phyloP scores from a whole-genome alignment of 2,113 vertebrate genomes.

The Gambusia holbrooki region DNA sequence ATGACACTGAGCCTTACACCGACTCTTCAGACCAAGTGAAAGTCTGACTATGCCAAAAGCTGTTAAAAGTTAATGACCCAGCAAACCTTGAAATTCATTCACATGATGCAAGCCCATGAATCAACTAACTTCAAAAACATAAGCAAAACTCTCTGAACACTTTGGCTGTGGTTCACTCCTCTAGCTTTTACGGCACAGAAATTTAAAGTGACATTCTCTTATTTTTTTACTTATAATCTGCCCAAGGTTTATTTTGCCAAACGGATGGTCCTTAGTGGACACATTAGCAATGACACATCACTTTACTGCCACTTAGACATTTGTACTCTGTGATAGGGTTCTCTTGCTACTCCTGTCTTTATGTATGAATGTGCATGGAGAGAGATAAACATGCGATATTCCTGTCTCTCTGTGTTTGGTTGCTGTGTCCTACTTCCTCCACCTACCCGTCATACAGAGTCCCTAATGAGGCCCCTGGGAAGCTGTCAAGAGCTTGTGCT shows the following conservation, averaged over 20 bases:
- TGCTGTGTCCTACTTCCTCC: conserved; percentile 59
- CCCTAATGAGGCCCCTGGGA: conserved; percentile 77
- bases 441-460: conserved; percentile 52
- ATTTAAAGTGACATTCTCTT: background rate
- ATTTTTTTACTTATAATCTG: conserved; percentile 1
- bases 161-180: conserved; percentile 13
- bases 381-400: conserved; percentile 19
- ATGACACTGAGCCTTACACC: conserved; percentile 62
- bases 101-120: background rate
- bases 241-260: conserved; percentile 18
- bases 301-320: conserved; percentile 56
- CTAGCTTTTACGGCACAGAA: conserved; percentile 15
- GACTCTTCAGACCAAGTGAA: conserved; percentile 39
- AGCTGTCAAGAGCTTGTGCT: conserved; percentile 46
- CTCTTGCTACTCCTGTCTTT: conserved; percentile 11
- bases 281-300: conserved; percentile 38
- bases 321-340: conserved; percentile 32
- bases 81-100: conserved; percentile 13
- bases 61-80: conserved; percentile 59
- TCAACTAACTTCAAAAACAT: conserved; percentile 31
- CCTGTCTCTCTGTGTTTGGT: conserved; percentile 33
- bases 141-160: conserved; percentile 15
- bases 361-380: conserved; percentile 23
- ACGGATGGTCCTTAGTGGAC: conserved; percentile 12
- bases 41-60: conserved; percentile 60